These are phyloP conservation scores for Melipona beecheii DNA, from an alignment of 2,888 invertebrate species.

Conservation along the genomic window DNA sequence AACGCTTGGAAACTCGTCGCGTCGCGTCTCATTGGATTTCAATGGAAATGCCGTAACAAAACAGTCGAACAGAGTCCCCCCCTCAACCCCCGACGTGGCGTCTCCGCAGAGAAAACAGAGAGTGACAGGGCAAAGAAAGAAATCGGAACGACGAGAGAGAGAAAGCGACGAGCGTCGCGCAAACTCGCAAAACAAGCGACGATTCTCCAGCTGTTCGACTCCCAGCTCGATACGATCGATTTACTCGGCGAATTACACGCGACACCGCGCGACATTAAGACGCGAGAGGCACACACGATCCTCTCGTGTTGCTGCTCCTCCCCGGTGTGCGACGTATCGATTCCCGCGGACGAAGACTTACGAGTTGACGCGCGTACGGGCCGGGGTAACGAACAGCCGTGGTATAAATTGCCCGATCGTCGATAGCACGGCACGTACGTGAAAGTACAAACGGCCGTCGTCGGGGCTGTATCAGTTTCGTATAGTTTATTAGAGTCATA, in stretches of 20 bases:
- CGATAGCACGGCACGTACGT: constrained; percentile 57
- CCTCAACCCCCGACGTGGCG: background rate
- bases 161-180: background rate
- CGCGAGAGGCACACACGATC: constrained; percentile 29
- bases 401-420: constrained; percentile 66
- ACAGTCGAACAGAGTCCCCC: background rate
- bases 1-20: constrained; percentile 17
- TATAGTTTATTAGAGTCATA: constrained; percentile 66
- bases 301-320: constrained; percentile 32
- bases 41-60: constrained; percentile 21
- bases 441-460: constrained; percentile 67
- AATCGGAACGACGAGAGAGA: background rate
- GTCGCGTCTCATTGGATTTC: constrained; percentile 31
- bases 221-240: background rate
- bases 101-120: background rate
- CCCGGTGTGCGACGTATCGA: constrained; percentile 50
- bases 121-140: background rate
- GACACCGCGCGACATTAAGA: constrained; percentile 39
- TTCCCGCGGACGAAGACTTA: constrained; percentile 54
- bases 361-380: constrained; percentile 44
- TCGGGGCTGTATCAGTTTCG: constrained; percentile 64
- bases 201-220: background rate
- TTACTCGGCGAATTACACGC: background rate
- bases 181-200: background rate
- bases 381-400: constrained; percentile 54